phyloP scores from a whole-genome alignment of 1,140 invertebrate genomes.

The Dendrolimus punctatus region DNA sequence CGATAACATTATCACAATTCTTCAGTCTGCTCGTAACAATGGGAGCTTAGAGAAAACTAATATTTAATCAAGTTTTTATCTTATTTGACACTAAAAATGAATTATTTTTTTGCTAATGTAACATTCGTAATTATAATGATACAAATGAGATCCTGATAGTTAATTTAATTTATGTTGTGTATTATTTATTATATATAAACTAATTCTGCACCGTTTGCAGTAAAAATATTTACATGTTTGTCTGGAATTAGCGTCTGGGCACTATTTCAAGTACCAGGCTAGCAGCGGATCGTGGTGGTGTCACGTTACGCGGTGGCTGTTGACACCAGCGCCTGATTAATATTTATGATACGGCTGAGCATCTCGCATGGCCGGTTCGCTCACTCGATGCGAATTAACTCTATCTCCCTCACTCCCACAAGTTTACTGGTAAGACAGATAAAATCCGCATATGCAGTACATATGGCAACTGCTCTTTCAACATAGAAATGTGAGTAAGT shows the following conservation, averaged over 20 bases:
- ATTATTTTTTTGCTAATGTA: too few species aligned
- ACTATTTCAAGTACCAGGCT: slow-evolving; percentile 53
- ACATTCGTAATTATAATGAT: too few species aligned
- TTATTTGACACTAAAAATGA: too few species aligned
- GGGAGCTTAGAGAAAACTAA: slow-evolving; percentile 16
- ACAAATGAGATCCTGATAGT: too few species aligned
- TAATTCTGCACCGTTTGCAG: too few species aligned
- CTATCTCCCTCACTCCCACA: slow-evolving; percentile 42
- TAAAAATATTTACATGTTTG: slow-evolving; percentile 8
- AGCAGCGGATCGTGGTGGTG: slow-evolving; percentile 61
- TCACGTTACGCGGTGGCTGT: slow-evolving; percentile 71
- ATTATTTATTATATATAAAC: too few species aligned
- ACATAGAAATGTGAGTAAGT: slow-evolving; percentile 54
- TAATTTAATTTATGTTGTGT: too few species aligned
- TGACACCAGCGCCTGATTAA: slow-evolving; percentile 71
- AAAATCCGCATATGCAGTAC: slow-evolving; percentile 36
- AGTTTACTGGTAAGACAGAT: slow-evolving; percentile 20
- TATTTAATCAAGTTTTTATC: slow-evolving; percentile 7
- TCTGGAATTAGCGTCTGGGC: slow-evolving; percentile 34
- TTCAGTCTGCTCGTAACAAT: slow-evolving; percentile 22
- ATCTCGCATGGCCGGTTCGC: slow-evolving; percentile 69
- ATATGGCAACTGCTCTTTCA: slow-evolving; percentile 48
- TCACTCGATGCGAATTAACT: slow-evolving; percentile 58
- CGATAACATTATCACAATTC: slow-evolving; percentile 56
- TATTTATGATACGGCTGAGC: slow-evolving; percentile 70